Evolutionary conservation across 2,888 invertebrate genomes (phyloP), one percentile per base, ranked within the genome.

Genomic region (Lasioglossum morio): DNA sequence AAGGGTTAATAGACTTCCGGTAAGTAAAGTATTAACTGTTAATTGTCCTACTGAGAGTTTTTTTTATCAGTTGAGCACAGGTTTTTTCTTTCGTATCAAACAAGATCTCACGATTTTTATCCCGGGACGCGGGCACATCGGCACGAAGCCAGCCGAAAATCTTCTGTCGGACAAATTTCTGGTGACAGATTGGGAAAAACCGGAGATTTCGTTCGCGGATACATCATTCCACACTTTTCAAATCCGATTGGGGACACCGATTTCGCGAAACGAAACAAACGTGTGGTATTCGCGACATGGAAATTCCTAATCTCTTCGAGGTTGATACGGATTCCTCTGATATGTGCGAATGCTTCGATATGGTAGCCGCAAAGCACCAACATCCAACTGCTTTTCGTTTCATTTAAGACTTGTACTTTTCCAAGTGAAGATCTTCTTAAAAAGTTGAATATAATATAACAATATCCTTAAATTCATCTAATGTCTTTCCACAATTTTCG

Each of bases 151-250:
- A 43, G 30, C 72, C 81, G 83, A 80, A 88, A 87, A 86, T 89
- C 87, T 77, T 57, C 72, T 34, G 27, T 63, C 43, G 40, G 83
- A 78, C 80, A 91, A 88, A 92, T 91, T 91, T 86, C 82, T 82
- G 78, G 48, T 85, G 92, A 92, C 92, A 88, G 84, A 82, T 88
- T 86, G 86, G 80, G 82, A 79, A 88, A 91, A 91, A 89, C 90
- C 82, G 78, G 89, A 90, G 92, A 92, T 93, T 91, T 88, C 87
- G 82, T 87, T 88, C 85, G 53, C 77, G 48, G 91, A 90, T 92
- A 94, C 93, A 93, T 82, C 90, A 89, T 91, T 94, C 91, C 90
- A 93, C 94, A 93, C 94, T 94, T 87, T 87, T 87, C 90, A 89
- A 92, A 94, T 93, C 93, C 93, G 91, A 93, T 93, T 91, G 72